Conservation (phyloP, 2,797 vertebrate genomes). For the Crypturellus tataupa region DNA sequence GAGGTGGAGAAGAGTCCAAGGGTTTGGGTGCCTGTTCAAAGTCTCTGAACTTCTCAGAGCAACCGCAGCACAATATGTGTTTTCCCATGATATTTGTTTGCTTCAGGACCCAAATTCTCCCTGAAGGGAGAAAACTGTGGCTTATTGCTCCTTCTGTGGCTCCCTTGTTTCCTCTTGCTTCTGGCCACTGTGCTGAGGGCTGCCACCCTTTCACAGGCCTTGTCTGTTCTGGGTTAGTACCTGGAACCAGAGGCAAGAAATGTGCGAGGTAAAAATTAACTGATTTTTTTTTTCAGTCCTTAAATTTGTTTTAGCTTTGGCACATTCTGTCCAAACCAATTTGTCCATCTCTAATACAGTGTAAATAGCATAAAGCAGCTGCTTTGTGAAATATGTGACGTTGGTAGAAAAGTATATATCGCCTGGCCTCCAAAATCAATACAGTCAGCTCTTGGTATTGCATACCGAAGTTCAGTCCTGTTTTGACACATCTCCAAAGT, state of each 20-base stretch:
- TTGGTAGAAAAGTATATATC: not conserved
- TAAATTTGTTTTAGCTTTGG: not conserved
- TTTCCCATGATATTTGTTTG: not conserved
- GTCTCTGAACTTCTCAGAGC: not conserved
- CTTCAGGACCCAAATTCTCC: not conserved
- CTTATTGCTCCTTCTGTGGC: not conserved
- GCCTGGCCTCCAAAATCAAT: constrained; percentile 61
- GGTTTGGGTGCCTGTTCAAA: constrained; percentile 16
- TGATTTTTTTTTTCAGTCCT: not conserved
- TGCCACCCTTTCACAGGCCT: too few relatives aligned
- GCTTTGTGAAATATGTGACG: constrained; percentile 40
- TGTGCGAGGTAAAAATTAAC: not conserved
- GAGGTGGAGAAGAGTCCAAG: not conserved
- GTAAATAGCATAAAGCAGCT: constrained; percentile 24
- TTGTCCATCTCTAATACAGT: not conserved
- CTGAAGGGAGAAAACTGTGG: not conserved
- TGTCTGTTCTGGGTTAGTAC: not conserved
- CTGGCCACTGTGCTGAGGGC: accelerated
- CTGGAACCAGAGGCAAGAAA: not conserved
- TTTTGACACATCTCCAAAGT: constrained; percentile 47
- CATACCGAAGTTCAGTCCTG: constrained; percentile 25
- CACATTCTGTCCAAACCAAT: not conserved
- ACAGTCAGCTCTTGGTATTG: not conserved
- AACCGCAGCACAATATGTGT: not conserved
- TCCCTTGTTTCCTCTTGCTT: not conserved